Evolutionary conservation across 2,888 invertebrate species (phyloP), one percentile per base, ranked within the genome.

Genomic region (Autographa pulchrina): DNA sequence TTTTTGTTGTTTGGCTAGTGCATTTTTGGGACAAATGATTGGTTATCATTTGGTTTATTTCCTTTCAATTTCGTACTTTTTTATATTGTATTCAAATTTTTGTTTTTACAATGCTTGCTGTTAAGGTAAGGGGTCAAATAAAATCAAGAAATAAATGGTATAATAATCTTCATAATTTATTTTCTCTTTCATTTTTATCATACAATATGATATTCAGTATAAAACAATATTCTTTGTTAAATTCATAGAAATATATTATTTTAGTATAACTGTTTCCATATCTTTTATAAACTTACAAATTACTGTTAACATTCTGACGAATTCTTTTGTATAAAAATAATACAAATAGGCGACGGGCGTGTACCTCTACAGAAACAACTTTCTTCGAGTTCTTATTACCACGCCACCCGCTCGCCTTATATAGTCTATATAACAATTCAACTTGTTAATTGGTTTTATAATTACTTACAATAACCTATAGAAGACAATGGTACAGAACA

Each of bases 151-250:
- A 86, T 88, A 91, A 94, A 94, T 94, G 92, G 94, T 95, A 95
- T 95, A 95, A 95, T 95, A 95, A 94, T 94, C 93, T 94, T 95
- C 92, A 94, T 95, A 95, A 93, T 96, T 95, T 95, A 96, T 95
- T 95, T 92, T 92, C 89, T 93, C 91, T 92, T 91, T 89, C 91
- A 90, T 90, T 89, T 89, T 91, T 92, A 91, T 94, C 88, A 94
- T 95, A 95, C 95, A 95, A 93, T 95, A 95, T 93, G 94, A 85
- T 93, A 93, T 93, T 92, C 93, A 92, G 93, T 96, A 96, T 93
- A 96, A 96, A 96, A 96, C 95, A 95, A 95, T 96, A 94, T 94
- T 93, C 93, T 95, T 95, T 95, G 95, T 96, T 95, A 96, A 93
- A 94, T 93, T 94, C 90, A 95, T 96, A 95, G 94, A 95, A 95